A percentile compares a stretch with the other conserved stretches of the same genome.
Evolutionary conservation across 2,888 invertebrate genomes (phyloP).

Genomic region (Acleris sparsana): DNA sequence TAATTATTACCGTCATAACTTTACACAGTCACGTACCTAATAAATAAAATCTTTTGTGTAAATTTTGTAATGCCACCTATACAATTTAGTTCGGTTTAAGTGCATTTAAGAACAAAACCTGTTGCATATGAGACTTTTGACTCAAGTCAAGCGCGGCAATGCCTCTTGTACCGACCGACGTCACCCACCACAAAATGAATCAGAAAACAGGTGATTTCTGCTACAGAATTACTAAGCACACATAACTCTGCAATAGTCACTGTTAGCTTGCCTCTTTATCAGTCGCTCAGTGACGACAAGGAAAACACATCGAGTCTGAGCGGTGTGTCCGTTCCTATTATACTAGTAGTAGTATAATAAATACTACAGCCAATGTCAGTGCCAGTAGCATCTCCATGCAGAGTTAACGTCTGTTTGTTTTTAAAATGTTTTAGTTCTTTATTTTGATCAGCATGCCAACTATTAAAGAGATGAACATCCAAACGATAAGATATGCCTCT

Average conservation of each 20-base stretch:
- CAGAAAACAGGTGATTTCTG: slow-evolving; percentile 55
- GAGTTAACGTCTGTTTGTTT: not conserved
- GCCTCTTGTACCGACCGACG: slow-evolving; percentile 2
- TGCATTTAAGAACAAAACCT: slow-evolving; percentile 4
- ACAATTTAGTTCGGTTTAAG: no score
- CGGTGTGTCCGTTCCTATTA: not conserved
- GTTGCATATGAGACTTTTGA: slow-evolving; percentile 2
- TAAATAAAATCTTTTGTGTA: no score
- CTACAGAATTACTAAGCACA: slow-evolving; percentile 48
- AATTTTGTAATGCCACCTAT: no score
- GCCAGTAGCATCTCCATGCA: not conserved
- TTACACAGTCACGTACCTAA: no score
- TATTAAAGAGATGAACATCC: no score
- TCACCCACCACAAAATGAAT: slow-evolving; percentile 11
- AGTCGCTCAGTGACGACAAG: slow-evolving; percentile 15
- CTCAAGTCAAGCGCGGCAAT: not conserved
- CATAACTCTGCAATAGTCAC: slow-evolving; percentile 45
- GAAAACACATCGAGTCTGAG: slow-evolving; percentile 8
- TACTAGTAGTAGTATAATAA: no score
- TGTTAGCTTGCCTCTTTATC: slow-evolving; percentile 11
- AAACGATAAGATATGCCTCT: not conserved
- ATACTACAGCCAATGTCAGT: not conserved
- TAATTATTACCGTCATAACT: no score
- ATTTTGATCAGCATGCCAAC: no score
- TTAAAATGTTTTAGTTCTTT: no score